These are phyloP conservation scores for Neotragus pygmaeus DNA, from an alignment of 2,113 vertebrate genomes.

Conservation along the genomic window DNA sequence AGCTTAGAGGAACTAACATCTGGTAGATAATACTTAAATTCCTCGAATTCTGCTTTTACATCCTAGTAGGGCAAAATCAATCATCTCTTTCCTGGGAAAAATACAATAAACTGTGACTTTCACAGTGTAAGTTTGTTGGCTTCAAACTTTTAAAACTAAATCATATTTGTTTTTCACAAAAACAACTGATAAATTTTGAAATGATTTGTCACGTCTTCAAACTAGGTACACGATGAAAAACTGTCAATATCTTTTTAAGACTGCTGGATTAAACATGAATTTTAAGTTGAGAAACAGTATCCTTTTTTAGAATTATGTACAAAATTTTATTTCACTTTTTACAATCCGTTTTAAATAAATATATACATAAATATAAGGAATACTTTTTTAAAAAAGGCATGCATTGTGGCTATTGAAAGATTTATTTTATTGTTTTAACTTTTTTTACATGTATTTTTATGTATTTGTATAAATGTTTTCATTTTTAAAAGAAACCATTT, in stretches of 20 bases:
- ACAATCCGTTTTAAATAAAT: not conserved
- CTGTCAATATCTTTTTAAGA: not conserved
- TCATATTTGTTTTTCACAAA: slow-evolving; percentile 15
- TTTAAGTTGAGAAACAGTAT: not conserved
- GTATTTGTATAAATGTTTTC: not conserved
- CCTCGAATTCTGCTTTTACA: slow-evolving; percentile 49
- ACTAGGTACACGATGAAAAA: not conserved
- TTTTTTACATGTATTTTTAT: not conserved
- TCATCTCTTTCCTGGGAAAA: slow-evolving; percentile 51
- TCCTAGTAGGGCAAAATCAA: slow-evolving; percentile 48
- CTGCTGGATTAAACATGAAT: not conserved
- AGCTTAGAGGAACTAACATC: slow-evolving; percentile 48
- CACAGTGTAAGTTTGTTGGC: slow-evolving; percentile 7
- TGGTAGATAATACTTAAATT: slow-evolving; percentile 59
- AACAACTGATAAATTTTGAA: not conserved
- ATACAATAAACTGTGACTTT: slow-evolving; percentile 29
- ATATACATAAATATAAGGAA: not conserved
- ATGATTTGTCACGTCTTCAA: not conserved
- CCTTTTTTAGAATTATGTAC: not conserved
- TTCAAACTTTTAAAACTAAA: slow-evolving; percentile 38
- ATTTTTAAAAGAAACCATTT: not conserved
- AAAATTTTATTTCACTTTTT: not conserved
- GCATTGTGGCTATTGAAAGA: not conserved
- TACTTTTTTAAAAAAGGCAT: not conserved
- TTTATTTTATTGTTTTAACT: not conserved